Evolutionary conservation across 2,888 invertebrate genomes (phyloP).

Genomic region (Scaptomyza reducta): DNA sequence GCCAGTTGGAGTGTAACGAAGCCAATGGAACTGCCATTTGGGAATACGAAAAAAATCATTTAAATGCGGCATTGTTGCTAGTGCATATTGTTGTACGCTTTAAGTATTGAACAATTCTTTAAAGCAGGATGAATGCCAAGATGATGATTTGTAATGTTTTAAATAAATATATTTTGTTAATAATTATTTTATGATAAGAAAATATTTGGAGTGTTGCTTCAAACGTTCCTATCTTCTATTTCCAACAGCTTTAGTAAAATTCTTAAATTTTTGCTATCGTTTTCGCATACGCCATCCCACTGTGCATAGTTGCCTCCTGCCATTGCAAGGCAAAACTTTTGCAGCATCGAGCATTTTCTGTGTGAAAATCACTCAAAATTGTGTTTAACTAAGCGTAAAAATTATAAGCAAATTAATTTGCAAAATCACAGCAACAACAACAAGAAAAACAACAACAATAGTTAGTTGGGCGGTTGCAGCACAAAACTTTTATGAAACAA

Average conservation of each 20-base stretch:
- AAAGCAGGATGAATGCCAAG: neutral
- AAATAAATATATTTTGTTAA: no score
- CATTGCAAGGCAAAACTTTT: constrained; percentile 61
- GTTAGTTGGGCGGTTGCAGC: constrained; percentile 62
- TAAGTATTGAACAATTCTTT: constrained; percentile 14
- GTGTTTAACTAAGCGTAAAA: constrained; percentile 84
- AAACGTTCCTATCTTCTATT: no score
- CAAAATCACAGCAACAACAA: constrained; percentile 70
- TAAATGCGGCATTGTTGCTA: constrained; percentile 46
- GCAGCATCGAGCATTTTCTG: constrained; percentile 64
- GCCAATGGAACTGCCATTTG: constrained; percentile 56
- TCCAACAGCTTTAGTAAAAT: neutral
- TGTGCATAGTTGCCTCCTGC: constrained; percentile 48
- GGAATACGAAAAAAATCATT: constrained; percentile 38
- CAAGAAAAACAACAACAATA: constrained; percentile 59
- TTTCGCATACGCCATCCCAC: constrained; percentile 32
- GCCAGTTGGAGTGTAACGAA: constrained; percentile 60
- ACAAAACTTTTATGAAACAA: constrained; percentile 78
- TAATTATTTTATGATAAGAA: no score
- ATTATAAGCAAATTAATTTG: constrained; percentile 85
- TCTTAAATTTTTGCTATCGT: neutral
- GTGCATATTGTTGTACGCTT: constrained; percentile 28
- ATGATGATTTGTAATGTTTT: no score
- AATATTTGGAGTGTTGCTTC: no score
- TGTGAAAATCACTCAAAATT: constrained; percentile 83